A percentile compares a stretch with the other conserved stretches of the same genome.
Evolutionary conservation across 2,888 invertebrate species (phyloP).

Genomic region (Achlya flavicornis): DNA sequence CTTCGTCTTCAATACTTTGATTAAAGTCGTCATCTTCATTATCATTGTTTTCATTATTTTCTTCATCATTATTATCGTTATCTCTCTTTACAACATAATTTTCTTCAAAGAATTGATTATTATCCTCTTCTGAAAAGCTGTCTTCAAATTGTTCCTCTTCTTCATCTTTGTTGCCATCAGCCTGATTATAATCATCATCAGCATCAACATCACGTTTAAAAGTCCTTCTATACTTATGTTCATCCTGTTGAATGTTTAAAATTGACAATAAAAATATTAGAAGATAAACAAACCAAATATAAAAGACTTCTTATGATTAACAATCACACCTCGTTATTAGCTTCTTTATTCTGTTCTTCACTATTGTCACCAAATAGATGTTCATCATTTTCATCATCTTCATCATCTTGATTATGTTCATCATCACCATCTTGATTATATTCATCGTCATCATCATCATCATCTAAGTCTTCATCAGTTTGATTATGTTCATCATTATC

Average conservation of each 20-base stretch:
- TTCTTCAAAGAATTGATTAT: slow-evolving; percentile 44
- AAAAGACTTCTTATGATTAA: background rate
- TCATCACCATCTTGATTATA: background rate
- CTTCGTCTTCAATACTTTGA: slow-evolving; percentile 39
- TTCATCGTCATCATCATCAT: background rate
- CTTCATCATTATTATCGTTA: background rate
- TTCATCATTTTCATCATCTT: background rate
- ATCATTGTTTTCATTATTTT: slow-evolving; percentile 10
- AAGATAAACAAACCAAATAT: background rate
- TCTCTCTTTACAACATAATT: background rate
- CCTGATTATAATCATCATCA: slow-evolving; percentile 19
- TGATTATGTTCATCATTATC: slow-evolving; percentile 20
- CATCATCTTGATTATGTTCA: background rate
- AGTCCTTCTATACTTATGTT: slow-evolving; percentile 11
- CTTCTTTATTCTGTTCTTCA: background rate
- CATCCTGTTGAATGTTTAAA: slow-evolving; percentile 14
- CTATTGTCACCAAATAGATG: background rate
- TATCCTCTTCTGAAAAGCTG: slow-evolving; percentile 37
- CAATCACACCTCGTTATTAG: background rate
- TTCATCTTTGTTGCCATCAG: slow-evolving; percentile 19
- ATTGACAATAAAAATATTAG: background rate
- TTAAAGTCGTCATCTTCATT: slow-evolving; percentile 38
- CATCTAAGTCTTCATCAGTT: background rate
- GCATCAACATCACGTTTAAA: slow-evolving; percentile 17
- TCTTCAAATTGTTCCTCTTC: slow-evolving; percentile 34